Evolutionary conservation across 2,888 invertebrate species (phyloP).

Genomic region (Meteorus cinctellus): DNA sequence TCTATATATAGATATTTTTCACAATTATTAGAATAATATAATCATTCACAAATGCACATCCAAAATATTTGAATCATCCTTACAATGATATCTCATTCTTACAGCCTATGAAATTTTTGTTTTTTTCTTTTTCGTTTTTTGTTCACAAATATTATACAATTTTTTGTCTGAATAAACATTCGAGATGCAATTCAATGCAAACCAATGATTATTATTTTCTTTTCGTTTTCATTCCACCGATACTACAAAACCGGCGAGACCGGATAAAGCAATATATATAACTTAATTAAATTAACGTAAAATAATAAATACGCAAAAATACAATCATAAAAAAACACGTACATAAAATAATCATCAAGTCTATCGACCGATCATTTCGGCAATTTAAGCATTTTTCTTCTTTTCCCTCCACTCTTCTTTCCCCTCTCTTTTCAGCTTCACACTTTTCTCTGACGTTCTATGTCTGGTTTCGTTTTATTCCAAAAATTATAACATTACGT

Average conservation of each 20-base stretch:
- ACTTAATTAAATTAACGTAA: slow-evolving; percentile 28
- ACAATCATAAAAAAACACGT: slow-evolving; percentile 17
- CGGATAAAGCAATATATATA: background rate
- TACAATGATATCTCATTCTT: slow-evolving; percentile 19
- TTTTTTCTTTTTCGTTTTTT: slow-evolving; percentile 9
- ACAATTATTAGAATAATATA: slow-evolving; percentile 40
- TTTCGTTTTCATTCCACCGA: slow-evolving; percentile 3
- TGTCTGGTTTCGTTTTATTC: background rate
- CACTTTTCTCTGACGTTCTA: background rate
- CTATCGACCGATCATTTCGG: slow-evolving; percentile 29
- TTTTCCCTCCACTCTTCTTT: background rate
- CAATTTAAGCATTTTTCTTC: slow-evolving; percentile 17
- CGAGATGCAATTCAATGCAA: background rate
- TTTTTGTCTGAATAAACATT: background rate
- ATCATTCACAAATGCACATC: slow-evolving; percentile 38
- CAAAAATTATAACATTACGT: slow-evolving; percentile 4
- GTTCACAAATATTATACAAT: slow-evolving; percentile 10
- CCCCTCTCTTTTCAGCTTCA: background rate
- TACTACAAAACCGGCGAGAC: background rate
- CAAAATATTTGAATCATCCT: slow-evolving; percentile 38
- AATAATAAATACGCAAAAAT: slow-evolving; percentile 34
- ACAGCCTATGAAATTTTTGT: background rate
- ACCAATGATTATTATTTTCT: background rate
- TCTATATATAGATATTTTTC: slow-evolving; percentile 43
- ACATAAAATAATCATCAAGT: slow-evolving; percentile 27